phyloP scores from a whole-genome alignment of 2,113 vertebrate genomes.

The Rafetus swinhoei region DNA sequence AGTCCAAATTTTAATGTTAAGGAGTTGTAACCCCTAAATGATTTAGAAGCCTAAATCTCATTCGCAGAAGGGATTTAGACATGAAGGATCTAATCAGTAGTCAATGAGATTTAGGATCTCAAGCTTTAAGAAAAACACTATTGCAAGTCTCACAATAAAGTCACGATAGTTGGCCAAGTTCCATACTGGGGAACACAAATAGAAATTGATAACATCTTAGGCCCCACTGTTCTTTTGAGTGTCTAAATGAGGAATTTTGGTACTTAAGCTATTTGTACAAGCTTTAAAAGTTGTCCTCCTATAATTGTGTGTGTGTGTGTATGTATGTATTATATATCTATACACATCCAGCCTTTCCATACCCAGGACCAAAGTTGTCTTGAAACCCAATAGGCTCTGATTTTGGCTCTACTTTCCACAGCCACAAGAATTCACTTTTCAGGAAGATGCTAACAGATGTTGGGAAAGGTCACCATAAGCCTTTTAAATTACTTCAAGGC shows the following conservation, averaged over 20 bases:
- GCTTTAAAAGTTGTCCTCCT: neutral
- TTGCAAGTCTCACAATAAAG: conserved; percentile 10
- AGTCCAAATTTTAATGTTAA: neutral
- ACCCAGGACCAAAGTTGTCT: neutral
- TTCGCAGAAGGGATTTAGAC: neutral
- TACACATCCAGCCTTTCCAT: neutral
- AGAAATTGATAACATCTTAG: neutral
- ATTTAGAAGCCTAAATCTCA: neutral
- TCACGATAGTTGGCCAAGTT: neutral
- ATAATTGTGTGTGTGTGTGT: neutral
- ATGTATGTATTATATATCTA: too few species aligned
- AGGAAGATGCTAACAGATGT: neutral
- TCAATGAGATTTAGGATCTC: neutral
- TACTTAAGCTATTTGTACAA: neutral
- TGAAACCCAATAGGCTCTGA: neutral
- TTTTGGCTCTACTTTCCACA: neutral
- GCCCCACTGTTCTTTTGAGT: neutral
- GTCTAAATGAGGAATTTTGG: conserved; percentile 12
- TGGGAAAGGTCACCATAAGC: neutral
- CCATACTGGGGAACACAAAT: conserved; percentile 14
- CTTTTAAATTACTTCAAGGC: neutral
- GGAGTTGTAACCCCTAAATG: neutral
- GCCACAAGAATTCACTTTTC: neutral
- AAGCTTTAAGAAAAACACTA: neutral
- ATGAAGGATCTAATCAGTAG: neutral